Evolutionary conservation across 2,113 vertebrate genomes (phyloP).

Genomic region (Romanogobio albipinnatus): DNA sequence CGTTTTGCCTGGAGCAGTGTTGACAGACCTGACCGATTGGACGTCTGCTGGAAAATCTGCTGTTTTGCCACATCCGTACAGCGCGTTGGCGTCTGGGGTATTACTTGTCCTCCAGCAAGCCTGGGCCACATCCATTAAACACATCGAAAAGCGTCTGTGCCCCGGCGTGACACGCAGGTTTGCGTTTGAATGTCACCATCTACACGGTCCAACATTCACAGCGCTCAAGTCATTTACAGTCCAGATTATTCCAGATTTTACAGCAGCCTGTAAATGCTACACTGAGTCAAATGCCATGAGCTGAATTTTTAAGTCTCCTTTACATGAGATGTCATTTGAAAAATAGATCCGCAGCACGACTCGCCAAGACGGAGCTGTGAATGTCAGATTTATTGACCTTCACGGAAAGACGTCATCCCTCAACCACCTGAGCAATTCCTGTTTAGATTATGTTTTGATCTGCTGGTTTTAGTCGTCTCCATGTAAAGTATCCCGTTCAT

Average conservation of each 20-base stretch:
- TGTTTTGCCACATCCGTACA: slow-evolving; percentile 25
- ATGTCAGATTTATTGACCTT: slow-evolving; percentile 28
- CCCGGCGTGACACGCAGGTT: not conserved
- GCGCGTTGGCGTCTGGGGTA: not conserved
- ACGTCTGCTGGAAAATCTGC: slow-evolving; percentile 15
- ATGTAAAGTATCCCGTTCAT: not conserved
- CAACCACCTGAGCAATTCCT: not conserved
- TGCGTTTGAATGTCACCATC: slow-evolving; percentile 38
- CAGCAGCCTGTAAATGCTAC: not conserved
- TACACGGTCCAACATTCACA: slow-evolving; percentile 15
- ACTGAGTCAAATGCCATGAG: slow-evolving; percentile 43
- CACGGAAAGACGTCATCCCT: not conserved
- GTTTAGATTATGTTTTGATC: not conserved
- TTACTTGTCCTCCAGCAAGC: not conserved
- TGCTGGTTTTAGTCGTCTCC: not conserved
- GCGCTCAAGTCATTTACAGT: slow-evolving; percentile 10
- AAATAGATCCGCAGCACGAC: not conserved
- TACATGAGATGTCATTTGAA: slow-evolving; percentile 29
- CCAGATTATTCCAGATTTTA: slow-evolving; percentile 4
- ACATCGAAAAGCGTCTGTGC: not conserved
- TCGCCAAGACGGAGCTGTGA: not conserved
- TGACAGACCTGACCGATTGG: not conserved
- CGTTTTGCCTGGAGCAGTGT: not conserved
- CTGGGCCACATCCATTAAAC: not conserved
- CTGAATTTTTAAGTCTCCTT: slow-evolving; percentile 13